Percentiles rank a stretch among this genome's conserved stretches.
Evolutionary conservation across 2,113 vertebrate species (phyloP).

Genomic region (Sceloporus tristichus): DNA sequence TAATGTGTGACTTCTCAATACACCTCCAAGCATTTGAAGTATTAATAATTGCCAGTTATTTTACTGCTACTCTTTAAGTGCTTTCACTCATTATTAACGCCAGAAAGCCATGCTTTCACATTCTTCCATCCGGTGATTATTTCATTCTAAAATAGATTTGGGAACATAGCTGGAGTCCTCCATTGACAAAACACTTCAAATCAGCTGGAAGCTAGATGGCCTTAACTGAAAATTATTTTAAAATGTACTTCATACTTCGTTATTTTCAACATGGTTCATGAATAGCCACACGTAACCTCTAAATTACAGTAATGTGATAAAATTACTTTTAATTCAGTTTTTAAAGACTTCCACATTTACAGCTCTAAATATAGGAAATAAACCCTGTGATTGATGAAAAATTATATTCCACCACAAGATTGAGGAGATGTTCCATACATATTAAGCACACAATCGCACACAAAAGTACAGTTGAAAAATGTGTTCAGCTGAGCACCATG

Average conservation of each 20-base stretch:
- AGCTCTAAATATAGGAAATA: constrained; percentile 1
- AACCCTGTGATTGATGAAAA: background rate
- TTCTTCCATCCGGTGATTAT: background rate
- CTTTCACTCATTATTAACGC: background rate
- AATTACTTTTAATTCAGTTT: accelerated
- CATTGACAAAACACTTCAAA: background rate
- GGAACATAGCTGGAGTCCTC: background rate
- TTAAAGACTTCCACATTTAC: background rate
- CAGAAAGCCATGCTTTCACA: background rate
- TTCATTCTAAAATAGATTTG: background rate
- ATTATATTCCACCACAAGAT: accelerated
- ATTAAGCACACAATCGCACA: background rate
- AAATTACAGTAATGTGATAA: background rate
- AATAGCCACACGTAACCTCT: background rate
- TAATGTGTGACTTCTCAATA: background rate
- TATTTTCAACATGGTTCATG: background rate
- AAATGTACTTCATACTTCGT: background rate
- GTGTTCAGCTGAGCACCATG: background rate
- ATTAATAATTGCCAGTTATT: constrained; percentile 37
- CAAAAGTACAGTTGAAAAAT: background rate
- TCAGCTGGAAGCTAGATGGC: background rate
- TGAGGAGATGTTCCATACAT: background rate
- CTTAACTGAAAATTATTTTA: background rate
- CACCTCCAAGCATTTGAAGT: constrained; percentile 14
- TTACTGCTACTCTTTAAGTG: constrained; percentile 22